Conservation (phyloP, 2,113 vertebrate species). For the Chaenogobius annularis region DNA sequence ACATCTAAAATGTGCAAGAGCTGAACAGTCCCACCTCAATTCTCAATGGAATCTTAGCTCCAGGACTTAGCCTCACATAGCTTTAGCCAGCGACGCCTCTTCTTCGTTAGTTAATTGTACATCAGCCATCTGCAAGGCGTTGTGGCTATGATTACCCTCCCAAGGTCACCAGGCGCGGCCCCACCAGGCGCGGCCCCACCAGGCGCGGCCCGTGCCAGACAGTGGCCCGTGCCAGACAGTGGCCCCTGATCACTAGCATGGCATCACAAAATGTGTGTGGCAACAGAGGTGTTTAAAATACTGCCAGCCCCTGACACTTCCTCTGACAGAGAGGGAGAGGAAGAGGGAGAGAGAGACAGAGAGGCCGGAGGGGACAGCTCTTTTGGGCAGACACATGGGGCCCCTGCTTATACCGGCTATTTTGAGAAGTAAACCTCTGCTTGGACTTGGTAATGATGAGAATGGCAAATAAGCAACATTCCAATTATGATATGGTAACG, state of each 20-base stretch:
- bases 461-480: not conserved
- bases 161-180: conserved; percentile 34
- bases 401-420: conserved; percentile 42
- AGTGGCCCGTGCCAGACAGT: conserved; percentile 33
- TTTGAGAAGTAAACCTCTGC: conserved; percentile 30
- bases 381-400: conserved; percentile 62
- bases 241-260: conserved; percentile 47
- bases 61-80: conserved; percentile 15
- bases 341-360: not conserved
- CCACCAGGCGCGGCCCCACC: conserved; percentile 28
- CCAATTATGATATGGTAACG: not conserved
- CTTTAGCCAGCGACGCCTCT: conserved; percentile 15
- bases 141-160: conserved; percentile 54
- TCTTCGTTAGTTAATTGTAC: conserved; percentile 34
- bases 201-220: conserved; percentile 31
- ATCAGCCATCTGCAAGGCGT: conserved; percentile 14
- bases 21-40: too few relatives aligned
- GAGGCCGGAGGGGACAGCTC: conserved; percentile 56
- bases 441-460: not conserved
- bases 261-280: conserved; percentile 39
- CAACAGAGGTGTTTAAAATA: conserved; percentile 61
- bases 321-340: conserved; percentile 17
- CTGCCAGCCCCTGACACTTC: conserved; percentile 60
- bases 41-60: conserved; percentile 38
- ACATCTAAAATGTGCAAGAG: too few relatives aligned